These are phyloP conservation scores for Chunga burmeisteri DNA, from an alignment of 2,113 vertebrate species.

Conservation along the genomic window DNA sequence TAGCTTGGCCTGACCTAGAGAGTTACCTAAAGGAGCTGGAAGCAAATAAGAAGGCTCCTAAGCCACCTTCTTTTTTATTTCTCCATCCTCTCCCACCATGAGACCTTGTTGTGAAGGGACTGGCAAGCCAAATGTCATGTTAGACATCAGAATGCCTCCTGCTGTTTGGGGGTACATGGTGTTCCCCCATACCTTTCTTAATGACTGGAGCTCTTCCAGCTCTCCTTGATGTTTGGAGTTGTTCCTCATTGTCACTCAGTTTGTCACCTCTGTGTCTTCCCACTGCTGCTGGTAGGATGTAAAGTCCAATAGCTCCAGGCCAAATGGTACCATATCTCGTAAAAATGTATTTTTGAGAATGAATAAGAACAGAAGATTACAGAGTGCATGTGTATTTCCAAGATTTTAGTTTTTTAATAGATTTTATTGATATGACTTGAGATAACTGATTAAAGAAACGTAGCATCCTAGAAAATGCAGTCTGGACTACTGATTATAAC, in stretches of 20 bases:
- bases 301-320: not conserved
- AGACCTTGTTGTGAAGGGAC: not conserved
- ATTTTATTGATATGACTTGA: not conserved
- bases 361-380: not conserved
- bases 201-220: not conserved
- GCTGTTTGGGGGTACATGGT: rapidly evolving
- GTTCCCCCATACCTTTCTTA: not conserved
- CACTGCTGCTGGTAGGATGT: not conserved
- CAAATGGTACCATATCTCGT: not conserved
- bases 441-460: not conserved
- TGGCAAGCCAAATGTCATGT: not conserved
- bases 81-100: not conserved
- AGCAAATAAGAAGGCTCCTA: not conserved
- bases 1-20: not conserved
- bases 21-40: not conserved
- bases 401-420: not conserved
- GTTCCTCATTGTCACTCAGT: not conserved
- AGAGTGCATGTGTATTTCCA: not conserved
- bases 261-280: not conserved
- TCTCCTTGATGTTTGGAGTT: not conserved
- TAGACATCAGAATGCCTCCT: not conserved
- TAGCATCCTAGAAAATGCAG: not conserved
- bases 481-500: not conserved
- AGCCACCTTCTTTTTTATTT: not conserved
- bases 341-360: not conserved